phyloP scores from a whole-genome alignment of 2,113 vertebrate genomes.

The Mus musculus region GRCm39 chr2:38158501-38159000 shows the following conservation, averaged over 20 bases:
- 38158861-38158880: not conserved
- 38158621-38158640: conserved; percentile 6
- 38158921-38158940: not conserved
- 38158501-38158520: not conserved
- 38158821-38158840: not conserved
- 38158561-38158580: conserved; percentile 47
- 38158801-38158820: conserved; percentile 29
- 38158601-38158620: conserved; percentile 43
- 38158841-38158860: not conserved
- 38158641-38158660: not conserved
- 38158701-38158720: conserved; percentile 5
- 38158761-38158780: conserved; percentile 17
- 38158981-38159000: not conserved
- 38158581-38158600: conserved; percentile 41
- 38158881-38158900: not conserved
- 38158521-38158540: conserved; percentile 20
- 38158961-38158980: not conserved
- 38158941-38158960: not conserved
- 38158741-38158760: conserved; percentile 35
- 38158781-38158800: not conserved
- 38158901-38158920: not conserved
- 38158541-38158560: conserved; percentile 19
- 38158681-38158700: not conserved
- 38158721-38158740: not conserved
- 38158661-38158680: not conserved